Evolutionary conservation across 1,140 invertebrate genomes (phyloP), one percentile per base, ranked within the genome.

Genomic region (Zophobas morio): DNA sequence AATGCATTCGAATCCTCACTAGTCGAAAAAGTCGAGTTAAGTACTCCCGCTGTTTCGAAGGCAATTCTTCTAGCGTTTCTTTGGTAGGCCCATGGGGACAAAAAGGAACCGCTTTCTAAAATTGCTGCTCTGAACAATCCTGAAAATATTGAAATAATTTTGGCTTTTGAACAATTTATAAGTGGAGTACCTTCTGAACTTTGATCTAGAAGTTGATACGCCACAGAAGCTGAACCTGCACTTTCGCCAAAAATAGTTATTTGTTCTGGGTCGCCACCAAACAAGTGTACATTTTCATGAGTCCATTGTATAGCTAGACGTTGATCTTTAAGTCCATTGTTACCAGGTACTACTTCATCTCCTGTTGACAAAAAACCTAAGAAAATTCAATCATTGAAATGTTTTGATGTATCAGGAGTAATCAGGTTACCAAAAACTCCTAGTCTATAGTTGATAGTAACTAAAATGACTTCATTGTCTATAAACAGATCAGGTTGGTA

Each of bases 371-470:
- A 33, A 39, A 78, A 78, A 39, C 76, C 53, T 72, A 36, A 32
- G 35, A 78, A 20, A 20, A 20, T 20, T 20, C 20, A 20, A 20
- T 20, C 20, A 51, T 46, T 4, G 35, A 49, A 6, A 6, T 32
- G 34, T 66, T 47, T 36, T 40, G 32, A 39, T 35, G 4, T 35
- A 6, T 70, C 34, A 63, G 33, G 3, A 34, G 1, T 33, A 72
- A 0, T 2, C 6, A 40, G 37, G 57, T 70, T 40, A 70, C 57
- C 81, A 71, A 82, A 78, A 4, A 76, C 53, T n/a, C 80, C 76
- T 6, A 82, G 70, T 54, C 92, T 86, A 77, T 92, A 93, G 78
- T 92, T 91, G 1, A 91, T 77, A 0, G 89, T 88, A 0, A 92
- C 90, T 0, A 92, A 82, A 42, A 93, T 87, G 1, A 93, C 84